Evolutionary conservation across 2,797 vertebrate species (phyloP), one percentile per base, ranked within the genome.

Genomic region (Poeciliopsis paucimaculata): DNA sequence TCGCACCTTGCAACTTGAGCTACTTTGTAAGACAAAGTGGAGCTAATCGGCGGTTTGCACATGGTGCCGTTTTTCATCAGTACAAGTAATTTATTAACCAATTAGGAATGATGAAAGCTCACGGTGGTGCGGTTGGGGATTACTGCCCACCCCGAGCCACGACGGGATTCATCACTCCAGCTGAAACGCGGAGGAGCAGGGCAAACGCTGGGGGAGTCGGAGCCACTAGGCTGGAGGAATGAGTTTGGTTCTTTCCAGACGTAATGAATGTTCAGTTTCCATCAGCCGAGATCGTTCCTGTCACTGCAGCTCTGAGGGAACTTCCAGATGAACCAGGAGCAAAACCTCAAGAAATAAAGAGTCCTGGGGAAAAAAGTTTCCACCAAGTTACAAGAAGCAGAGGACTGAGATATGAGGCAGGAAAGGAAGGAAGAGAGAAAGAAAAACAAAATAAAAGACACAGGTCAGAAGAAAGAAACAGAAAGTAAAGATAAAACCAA

Each of bases 61-160:
- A 87, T 79, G 77, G 76, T 15, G 81, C 77, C 83, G 64, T 90
- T 89, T 90, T 87, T 92, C 88, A 92, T 91, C 84, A 87, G 83
- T 3, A 62, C 78, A 73, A 81, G 85, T 93, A 88, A 93, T 92
- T 89, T 91, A 92, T 93, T 92, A 91, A 87, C 80, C 89, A 92
- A 92, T 93, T 92, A 92, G 83, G 73, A 81, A 64, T 73, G 84
- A 90, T 92, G 89, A 92, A 88, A 86, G 83, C 82, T 39, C 79
- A 45, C 80, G 78, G 80, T 79, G 79, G 86, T 90, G 90, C 77
- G 91, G 84, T 86, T 87, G 79, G 85, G 87, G 91, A 92, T 92
- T 91, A 88, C 83, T 81, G 87, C 80, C 76, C 70, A 70, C 28
- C 60, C 28, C 6, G 80, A 36, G 83, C 70, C 43, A 71, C 70